A percentile compares a stretch with the other conserved stretches of the same genome.
These are phyloP conservation scores for Mormyrus proboscirostris DNA, from an alignment of 2,797 vertebrate genomes.

Conservation along the genomic window DNA sequence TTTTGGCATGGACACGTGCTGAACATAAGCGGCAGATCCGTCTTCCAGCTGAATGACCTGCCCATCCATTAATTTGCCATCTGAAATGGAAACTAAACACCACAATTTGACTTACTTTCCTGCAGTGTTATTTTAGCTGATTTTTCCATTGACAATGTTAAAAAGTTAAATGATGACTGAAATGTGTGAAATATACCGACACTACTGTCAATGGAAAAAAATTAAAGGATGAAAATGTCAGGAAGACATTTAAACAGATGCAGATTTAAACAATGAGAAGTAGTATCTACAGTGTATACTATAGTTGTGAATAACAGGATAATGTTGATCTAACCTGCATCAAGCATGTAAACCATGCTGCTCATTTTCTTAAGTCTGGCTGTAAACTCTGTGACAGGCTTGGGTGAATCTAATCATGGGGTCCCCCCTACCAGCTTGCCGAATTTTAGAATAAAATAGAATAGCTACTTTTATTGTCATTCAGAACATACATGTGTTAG, in stretches of 20 bases:
- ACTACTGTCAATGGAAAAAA: background rate
- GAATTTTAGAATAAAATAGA: too few relatives aligned
- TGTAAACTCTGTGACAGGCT: too few relatives aligned
- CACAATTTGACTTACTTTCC: slow-evolving; percentile 19
- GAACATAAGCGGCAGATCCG: slow-evolving; percentile 92
- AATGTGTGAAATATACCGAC: background rate
- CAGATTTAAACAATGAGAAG: background rate
- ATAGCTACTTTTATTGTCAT: too few relatives aligned
- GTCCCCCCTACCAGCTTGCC: too few relatives aligned
- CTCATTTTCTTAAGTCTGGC: too few relatives aligned
- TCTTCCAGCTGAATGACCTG: slow-evolving; percentile 97
- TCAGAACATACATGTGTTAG: too few relatives aligned
- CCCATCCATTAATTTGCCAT: slow-evolving; percentile 93
- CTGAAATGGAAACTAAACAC: slow-evolving; percentile 56
- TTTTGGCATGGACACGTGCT: slow-evolving; percentile 90
- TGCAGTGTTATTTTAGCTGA: background rate
- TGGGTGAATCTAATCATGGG: too few relatives aligned
- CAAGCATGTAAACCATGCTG: too few relatives aligned
- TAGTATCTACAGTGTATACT: background rate
- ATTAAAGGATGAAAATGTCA: background rate
- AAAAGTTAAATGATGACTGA: background rate
- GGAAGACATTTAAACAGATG: background rate
- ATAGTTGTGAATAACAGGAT: too few relatives aligned
- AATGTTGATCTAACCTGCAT: too few relatives aligned
- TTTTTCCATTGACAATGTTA: background rate